Evolutionary conservation across 1,140 invertebrate species (phyloP), one percentile per base, ranked within the genome.

Genomic region (Triops longicaudatus): DNA sequence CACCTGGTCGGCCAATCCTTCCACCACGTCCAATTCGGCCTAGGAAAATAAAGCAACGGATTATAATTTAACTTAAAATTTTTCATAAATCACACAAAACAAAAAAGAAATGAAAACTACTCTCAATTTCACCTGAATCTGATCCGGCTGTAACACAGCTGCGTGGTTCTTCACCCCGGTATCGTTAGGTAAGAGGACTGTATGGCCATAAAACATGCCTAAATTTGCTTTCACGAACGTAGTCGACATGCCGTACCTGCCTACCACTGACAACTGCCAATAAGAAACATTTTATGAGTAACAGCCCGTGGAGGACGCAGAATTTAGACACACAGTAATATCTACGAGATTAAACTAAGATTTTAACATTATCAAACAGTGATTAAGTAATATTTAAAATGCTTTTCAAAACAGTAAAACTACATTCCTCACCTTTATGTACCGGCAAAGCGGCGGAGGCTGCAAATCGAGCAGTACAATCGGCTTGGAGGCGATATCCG

Each of bases 201-300:
- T 90, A 82, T 96, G 94, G 1, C 95, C 95, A 82, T 93, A 97
- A 84, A 96, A 97, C 82, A 91, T 91, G n/a, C 94, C 95, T 26
- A 96, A 85, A 1, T 94, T 94, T 75, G 97, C 95, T 83, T 92
- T 91, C 81, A 93, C 95, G 80, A 92, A 90, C 28, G 92, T 93
- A 0, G 93, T 91, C 50, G 92, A 91, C 92, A 94, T 95, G 76
- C 94, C 94, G 82, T 95, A 95, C 10, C 93, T 88, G 28, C 94
- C 94, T 79, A 96, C 93, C 1, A 92, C 92, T 43, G 92, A 94
- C 78, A 94, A 91, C 90, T 91, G 80, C 71, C n/a, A n/a, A n/a
- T n/a, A n/a, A n/a, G n/a, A n/a, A n/a, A n/a, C n/a, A n/a, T n/a
- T n/a, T n/a, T n/a, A n/a, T n/a, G n/a, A n/a, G n/a, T n/a, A n/a